Evolutionary conservation across 2,888 invertebrate species (phyloP), one percentile per base, ranked within the genome.

Genomic region (Neria commutata): DNA sequence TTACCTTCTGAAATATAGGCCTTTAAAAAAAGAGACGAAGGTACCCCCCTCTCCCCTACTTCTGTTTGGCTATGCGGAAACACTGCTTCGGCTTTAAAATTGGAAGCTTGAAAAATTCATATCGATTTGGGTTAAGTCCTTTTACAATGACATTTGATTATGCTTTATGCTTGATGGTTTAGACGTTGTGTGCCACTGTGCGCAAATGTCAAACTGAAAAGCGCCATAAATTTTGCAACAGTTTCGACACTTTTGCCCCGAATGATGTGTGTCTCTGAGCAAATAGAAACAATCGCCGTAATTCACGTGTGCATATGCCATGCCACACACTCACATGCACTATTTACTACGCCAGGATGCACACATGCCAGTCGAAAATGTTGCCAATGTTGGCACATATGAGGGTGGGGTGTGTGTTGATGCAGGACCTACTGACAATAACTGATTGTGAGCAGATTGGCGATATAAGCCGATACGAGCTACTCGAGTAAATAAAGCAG

Each of bases 201-300:
- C 56, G 34, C 59, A 62, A 58, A 47, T 66, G 74, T 77, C 77
- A 75, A 69, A 67, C 66, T 73, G 73, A 72, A 74, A 77, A 75
- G 72, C 67, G 72, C 70, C 74, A 77, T 76, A 76, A 77, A 77
- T 76, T 75, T 66, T 61, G 62, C 48, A 63, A 66, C 61, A 60
- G 61, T 63, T 64, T 53, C 54, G 49, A 37, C 25, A 33, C 10
- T 16, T 6, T 25, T 19, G 33, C 33, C 34, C 29, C 37, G 37
- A 37, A 37, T 37, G 16, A 42, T 42, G 21, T 42, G 5, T 29
- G 11, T 11, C 11, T 29, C 11, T 29, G 11, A 29, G 29, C 29
- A 11, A 8, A 8, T 6, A 29, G 11, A 29, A 8, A 37, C 37
- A 37, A 37, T 37, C 6, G 37, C 37, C 4, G 37, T 37, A 37